Evolutionary conservation across 2,113 vertebrate species (phyloP).

Genomic region (Brachionichthys hirsutus): DNA sequence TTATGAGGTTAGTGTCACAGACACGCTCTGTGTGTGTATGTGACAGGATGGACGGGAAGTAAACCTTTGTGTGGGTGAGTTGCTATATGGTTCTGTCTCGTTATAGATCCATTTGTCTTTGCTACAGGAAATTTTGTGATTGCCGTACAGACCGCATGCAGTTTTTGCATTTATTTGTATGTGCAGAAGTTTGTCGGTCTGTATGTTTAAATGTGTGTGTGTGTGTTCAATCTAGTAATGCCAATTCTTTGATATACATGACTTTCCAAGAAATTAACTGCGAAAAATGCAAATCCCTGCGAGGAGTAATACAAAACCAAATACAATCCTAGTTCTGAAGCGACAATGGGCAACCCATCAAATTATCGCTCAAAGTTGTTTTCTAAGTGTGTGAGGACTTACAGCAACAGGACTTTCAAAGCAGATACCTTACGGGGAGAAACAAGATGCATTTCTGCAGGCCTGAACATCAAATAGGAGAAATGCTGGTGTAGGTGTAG

Average conservation of each 20-base stretch:
- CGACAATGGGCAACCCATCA: slow-evolving; percentile 26
- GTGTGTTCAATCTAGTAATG: slow-evolving; percentile 11
- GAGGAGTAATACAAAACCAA: slow-evolving; percentile 39
- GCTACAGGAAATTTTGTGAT: slow-evolving; percentile 6
- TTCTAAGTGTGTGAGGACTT: slow-evolving; percentile 11
- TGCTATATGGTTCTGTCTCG: slow-evolving; percentile 14
- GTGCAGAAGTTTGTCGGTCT: not conserved
- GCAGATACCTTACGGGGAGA: slow-evolving; percentile 39
- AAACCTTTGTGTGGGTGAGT: slow-evolving; percentile 23
- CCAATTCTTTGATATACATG: slow-evolving; percentile 30
- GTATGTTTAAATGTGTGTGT: too few species aligned
- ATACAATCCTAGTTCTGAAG: slow-evolving; percentile 36
- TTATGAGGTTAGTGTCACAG: slow-evolving; percentile 71
- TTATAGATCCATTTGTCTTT: slow-evolving; percentile 22
- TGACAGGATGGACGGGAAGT: slow-evolving; percentile 42
- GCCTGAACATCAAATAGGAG: slow-evolving; percentile 67
- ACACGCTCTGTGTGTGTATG: slow-evolving; percentile 37
- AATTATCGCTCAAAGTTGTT: slow-evolving; percentile 37
- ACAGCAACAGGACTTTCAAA: slow-evolving; percentile 18
- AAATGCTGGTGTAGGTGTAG: slow-evolving; percentile 71
- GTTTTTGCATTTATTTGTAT: slow-evolving; percentile 2
- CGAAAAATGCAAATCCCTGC: slow-evolving; percentile 17
- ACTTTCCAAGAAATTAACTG: slow-evolving; percentile 43
- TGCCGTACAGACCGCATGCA: slow-evolving; percentile 6
- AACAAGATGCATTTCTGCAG: slow-evolving; percentile 53